Percentiles rank a stretch among this genome's conserved stretches.
Conservation (phyloP, 2,797 vertebrate genomes). For the Characodon lateralis region DNA sequence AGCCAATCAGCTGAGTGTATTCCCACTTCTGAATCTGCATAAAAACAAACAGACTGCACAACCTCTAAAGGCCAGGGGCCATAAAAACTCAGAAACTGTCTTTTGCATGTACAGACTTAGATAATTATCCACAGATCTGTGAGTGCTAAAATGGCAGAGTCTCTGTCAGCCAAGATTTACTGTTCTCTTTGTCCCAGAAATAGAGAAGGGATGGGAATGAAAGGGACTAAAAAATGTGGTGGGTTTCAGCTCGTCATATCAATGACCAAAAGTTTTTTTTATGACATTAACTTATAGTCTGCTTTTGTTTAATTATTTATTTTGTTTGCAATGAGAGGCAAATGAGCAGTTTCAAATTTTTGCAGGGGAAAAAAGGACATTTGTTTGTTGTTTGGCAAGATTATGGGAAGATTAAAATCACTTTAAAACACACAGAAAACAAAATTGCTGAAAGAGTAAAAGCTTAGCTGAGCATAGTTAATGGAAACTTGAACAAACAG, state of each 20-base stretch:
- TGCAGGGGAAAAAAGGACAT: background rate
- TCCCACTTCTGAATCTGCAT: no score
- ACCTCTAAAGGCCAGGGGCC: no score
- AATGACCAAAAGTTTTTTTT: conserved; percentile 11
- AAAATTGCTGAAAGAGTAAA: background rate
- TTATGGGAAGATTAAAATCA: conserved; percentile 2
- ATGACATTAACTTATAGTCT: background rate
- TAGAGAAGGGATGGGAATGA: conserved; percentile 23
- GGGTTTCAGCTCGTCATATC: background rate
- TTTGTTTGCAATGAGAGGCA: background rate
- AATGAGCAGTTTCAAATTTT: background rate
- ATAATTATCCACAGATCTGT: conserved; percentile 58
- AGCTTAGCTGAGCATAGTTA: conserved; percentile 1
- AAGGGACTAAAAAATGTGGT: conserved; percentile 26
- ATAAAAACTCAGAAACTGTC: conserved; percentile 1
- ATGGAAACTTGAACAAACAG: background rate
- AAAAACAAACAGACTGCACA: no score
- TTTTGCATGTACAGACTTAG: conserved; percentile 43
- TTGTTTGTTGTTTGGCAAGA: background rate
- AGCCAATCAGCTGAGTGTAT: no score
- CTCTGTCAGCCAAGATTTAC: conserved; percentile 49
- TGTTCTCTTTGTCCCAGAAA: conserved; percentile 35
- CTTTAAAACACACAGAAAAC: background rate
- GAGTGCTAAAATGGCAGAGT: conserved; percentile 39
- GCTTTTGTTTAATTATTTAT: conserved; percentile 4